Conservation (phyloP, 1,140 invertebrate species). For the Scaptodrosophila lebanonensis region DNA sequence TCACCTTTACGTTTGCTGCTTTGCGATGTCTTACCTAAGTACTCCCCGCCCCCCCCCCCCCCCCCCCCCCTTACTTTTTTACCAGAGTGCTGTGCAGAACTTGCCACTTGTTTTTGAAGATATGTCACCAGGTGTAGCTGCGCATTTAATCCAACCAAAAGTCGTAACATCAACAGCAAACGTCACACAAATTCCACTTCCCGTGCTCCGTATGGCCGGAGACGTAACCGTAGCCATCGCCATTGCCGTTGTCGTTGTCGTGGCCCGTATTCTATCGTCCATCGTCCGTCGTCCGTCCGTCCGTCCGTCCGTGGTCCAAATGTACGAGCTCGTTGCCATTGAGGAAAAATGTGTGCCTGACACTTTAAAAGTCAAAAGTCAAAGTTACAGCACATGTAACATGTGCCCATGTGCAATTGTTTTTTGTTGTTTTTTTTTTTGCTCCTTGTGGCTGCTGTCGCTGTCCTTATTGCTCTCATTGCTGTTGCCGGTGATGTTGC, state of each 20-base stretch:
- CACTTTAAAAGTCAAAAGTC: constrained; percentile 46
- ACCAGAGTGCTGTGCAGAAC: not conserved
- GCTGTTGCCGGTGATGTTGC: not conserved
- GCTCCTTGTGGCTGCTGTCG: constrained; percentile 53
- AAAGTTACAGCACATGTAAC: not conserved
- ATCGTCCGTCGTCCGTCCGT: no score
- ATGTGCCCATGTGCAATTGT: not conserved
- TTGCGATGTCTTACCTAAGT: no score
- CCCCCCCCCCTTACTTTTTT: no score
- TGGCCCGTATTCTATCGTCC: no score
- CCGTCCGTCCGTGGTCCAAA: no score
- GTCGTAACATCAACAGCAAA: constrained; percentile 66
- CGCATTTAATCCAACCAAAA: constrained; percentile 71
- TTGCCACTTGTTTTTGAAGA: constrained; percentile 47
- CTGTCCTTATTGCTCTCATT: not conserved
- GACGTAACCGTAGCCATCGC: no score
- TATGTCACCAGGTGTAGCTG: constrained; percentile 69
- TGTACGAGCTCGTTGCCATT: no score
- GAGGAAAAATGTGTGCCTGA: constrained; percentile 16
- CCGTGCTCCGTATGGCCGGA: no score
- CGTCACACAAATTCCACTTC: constrained; percentile 20
- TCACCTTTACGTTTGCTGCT: not conserved
- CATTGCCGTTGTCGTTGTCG: no score
- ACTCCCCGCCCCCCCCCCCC: no score
- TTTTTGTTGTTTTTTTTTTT: no score